phyloP scores from a whole-genome alignment of 2,113 vertebrate species.

The Euleptes europaea region DNA sequence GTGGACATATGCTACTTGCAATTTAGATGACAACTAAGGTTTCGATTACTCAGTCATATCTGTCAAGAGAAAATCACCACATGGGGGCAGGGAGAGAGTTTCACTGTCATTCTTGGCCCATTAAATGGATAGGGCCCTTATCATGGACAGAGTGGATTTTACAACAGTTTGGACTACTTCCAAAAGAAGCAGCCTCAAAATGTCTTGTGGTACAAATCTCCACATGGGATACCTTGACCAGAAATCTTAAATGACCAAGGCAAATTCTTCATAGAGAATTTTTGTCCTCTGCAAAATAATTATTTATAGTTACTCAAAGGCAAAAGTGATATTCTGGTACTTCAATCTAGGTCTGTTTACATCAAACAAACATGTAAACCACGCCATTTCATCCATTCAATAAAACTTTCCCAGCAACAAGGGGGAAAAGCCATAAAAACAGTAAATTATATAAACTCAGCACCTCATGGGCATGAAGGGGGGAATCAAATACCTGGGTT shows the following conservation, averaged over 20 bases:
- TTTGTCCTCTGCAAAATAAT: background rate
- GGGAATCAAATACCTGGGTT: too few relatives aligned
- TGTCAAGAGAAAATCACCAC: background rate
- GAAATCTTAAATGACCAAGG: too few relatives aligned
- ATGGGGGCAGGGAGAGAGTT: background rate
- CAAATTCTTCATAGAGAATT: background rate
- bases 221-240: background rate
- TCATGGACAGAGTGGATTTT: background rate
- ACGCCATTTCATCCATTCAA: background rate
- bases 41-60: background rate
- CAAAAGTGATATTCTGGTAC: background rate
- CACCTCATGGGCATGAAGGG: too few relatives aligned
- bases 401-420: too few relatives aligned
- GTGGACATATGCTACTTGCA: background rate
- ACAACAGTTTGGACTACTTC: background rate
- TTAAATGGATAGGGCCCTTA: background rate
- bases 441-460: too few relatives aligned
- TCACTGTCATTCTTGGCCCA: background rate
- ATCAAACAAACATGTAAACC: background rate
- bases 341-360: background rate
- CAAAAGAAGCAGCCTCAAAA: background rate
- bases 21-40: background rate
- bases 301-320: background rate
- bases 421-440: too few relatives aligned
- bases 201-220: background rate